Evolutionary conservation across 2,888 invertebrate genomes (phyloP).

Genomic region (Tachystola acroxantha): DNA sequence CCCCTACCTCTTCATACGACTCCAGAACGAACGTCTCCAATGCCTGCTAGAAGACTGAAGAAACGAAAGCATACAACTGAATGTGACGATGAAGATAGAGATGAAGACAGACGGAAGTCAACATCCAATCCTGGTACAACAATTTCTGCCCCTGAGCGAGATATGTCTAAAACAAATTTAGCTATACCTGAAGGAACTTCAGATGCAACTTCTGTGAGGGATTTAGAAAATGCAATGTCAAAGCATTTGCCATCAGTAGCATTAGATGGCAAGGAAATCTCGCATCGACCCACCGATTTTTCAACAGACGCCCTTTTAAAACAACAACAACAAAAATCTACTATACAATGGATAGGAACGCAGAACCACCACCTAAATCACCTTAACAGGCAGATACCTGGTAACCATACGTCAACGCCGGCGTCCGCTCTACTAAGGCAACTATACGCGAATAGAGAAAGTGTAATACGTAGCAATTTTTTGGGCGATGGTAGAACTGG

Average conservation of each 20-base stretch:
- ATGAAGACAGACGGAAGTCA: constrained; percentile 65
- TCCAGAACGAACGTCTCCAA: constrained; percentile 74
- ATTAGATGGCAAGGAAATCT: constrained; percentile 72
- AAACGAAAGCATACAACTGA: constrained; percentile 69
- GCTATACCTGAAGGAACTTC: constrained; percentile 57
- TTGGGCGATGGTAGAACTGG: constrained; percentile 67
- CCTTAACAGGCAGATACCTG: constrained; percentile 78
- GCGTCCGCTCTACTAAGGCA: constrained; percentile 94
- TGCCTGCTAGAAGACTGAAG: constrained; percentile 80
- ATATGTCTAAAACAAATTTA: constrained; percentile 56
- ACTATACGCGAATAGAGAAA: constrained; percentile 95
- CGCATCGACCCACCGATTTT: constrained; percentile 89
- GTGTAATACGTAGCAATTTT: constrained; percentile 94
- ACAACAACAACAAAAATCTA: constrained; percentile 85
- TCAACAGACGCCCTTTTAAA: constrained; percentile 91
- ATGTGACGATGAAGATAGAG: constrained; percentile 62
- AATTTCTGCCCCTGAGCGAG: constrained; percentile 63
- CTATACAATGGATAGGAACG: constrained; percentile 96
- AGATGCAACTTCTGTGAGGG: constrained; percentile 87
- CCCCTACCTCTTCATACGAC: constrained; percentile 62
- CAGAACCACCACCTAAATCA: constrained; percentile 82
- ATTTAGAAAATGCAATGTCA: constrained; percentile 97
- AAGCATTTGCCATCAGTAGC: constrained; percentile 87
- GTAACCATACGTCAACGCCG: constrained; percentile 82
- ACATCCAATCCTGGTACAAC: constrained; percentile 62